Percentiles rank a stretch among this genome's conserved stretches.
phyloP scores from a whole-genome alignment of 2,797 vertebrate genomes.

The Mionectes olivaceus region DNA sequence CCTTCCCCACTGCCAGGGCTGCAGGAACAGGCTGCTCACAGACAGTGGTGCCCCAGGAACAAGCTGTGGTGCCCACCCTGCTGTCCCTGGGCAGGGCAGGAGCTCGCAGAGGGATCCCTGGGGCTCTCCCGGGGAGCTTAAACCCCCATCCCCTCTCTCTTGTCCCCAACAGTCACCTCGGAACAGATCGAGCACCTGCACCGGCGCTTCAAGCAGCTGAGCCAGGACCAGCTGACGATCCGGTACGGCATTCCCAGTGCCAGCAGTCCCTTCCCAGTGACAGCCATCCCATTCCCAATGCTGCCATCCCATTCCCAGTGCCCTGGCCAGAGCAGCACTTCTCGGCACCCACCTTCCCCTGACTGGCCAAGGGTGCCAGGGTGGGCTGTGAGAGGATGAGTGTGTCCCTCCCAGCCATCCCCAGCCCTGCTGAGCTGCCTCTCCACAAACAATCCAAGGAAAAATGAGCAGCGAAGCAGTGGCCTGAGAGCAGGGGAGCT shows the following conservation, averaged over 20 bases:
- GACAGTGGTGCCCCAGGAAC: not conserved
- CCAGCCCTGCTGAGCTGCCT: not conserved
- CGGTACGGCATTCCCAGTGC: constrained; percentile 76
- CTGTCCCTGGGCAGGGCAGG: rapidly evolving
- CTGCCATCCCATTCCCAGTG: not conserved
- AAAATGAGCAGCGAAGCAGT: rapidly evolving
- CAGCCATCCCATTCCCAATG: rapidly evolving
- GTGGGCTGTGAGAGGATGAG: rapidly evolving
- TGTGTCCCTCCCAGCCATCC: rapidly evolving
- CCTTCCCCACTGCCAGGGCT: rapidly evolving
- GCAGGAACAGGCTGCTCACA: rapidly evolving
- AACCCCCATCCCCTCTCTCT: not conserved
- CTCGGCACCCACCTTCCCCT: rapidly evolving
- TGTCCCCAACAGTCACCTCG: constrained; percentile 82
- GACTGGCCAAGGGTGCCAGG: not conserved
- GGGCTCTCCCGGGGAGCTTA: not conserved
- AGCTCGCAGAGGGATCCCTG: rapidly evolving
- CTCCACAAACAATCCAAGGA: rapidly evolving
- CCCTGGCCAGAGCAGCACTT: not conserved
- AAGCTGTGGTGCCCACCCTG: not conserved
- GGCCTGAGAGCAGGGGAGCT: rapidly evolving
- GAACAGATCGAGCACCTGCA: constrained; percentile 92
- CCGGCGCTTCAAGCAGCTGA: constrained; percentile 88
- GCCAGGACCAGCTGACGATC: constrained; percentile 85
- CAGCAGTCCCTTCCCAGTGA: rapidly evolving